Evolutionary conservation across 2,888 invertebrate genomes (phyloP).

Genomic region (Tenthredo distinguenda): DNA sequence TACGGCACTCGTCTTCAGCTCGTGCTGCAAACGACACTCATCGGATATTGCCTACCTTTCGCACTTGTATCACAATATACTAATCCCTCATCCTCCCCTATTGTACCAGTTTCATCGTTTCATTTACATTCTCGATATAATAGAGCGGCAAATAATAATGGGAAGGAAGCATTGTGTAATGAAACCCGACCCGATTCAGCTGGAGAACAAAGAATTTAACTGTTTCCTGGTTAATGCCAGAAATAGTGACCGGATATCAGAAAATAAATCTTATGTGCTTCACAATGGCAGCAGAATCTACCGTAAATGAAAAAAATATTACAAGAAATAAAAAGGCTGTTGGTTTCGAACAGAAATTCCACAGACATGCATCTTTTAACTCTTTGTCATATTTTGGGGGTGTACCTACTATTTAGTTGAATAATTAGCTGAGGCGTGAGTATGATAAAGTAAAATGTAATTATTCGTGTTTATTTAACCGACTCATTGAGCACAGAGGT

Average conservation of each 20-base stretch:
- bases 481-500: constrained; percentile 20
- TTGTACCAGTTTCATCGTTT: background rate
- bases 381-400: background rate
- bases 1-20: no score
- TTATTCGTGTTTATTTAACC: background rate
- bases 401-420: background rate
- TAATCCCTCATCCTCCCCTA: background rate
- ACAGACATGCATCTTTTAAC: background rate
- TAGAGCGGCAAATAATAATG: background rate
- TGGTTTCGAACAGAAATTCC: background rate
- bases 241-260: background rate
- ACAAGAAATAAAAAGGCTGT: background rate
- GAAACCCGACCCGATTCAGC: background rate
- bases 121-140: background rate
- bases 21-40: no score
- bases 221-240: background rate
- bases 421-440: background rate
- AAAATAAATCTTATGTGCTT: background rate
- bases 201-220: background rate
- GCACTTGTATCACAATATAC: no score
- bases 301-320: background rate
- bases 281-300: background rate
- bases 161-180: background rate
- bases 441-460: background rate
- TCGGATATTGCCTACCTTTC: no score